Percentiles rank a stretch among this genome's conserved stretches.
Conservation (phyloP, 2,888 invertebrate species). For the Seladonia tumulorum region DNA sequence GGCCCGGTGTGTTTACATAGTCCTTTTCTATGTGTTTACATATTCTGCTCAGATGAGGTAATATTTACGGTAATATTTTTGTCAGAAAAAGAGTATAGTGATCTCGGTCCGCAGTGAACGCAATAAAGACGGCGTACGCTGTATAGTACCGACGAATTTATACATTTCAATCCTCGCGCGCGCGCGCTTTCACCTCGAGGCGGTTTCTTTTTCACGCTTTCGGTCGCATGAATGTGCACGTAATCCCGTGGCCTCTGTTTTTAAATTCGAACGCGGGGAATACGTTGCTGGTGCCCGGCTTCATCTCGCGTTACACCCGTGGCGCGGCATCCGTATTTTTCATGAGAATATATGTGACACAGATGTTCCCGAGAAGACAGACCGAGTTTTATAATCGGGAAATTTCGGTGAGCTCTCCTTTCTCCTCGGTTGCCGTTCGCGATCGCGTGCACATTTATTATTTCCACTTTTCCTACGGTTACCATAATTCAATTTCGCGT, state of each 20-base stretch:
- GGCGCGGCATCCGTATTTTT: slow-evolving; percentile 39
- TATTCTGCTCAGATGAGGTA: too few species aligned
- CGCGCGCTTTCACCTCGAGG: slow-evolving; percentile 3
- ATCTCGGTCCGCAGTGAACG: too few species aligned
- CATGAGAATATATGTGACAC: slow-evolving; percentile 42
- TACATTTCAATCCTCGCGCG: slow-evolving; percentile 19
- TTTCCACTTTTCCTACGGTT: not conserved
- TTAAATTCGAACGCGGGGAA: slow-evolving; percentile 45
- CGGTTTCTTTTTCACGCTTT: slow-evolving; percentile 19
- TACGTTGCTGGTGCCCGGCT: slow-evolving; percentile 35
- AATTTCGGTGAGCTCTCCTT: not conserved
- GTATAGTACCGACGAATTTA: not conserved
- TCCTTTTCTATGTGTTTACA: too few species aligned
- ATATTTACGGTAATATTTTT: too few species aligned
- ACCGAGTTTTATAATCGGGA: slow-evolving; percentile 42
- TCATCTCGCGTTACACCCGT: slow-evolving; percentile 20
- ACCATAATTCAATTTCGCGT: slow-evolving; percentile 1
- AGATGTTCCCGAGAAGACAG: slow-evolving; percentile 1
- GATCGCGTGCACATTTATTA: slow-evolving; percentile 1
- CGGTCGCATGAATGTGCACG: not conserved
- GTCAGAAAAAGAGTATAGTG: too few species aligned
- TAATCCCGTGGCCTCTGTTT: slow-evolving; percentile 37
- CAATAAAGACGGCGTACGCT: not conserved
- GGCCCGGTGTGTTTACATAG: too few species aligned
- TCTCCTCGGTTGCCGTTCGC: not conserved